These are phyloP conservation scores for Dryococelus australis DNA, from an alignment of 2,888 invertebrate genomes.

Conservation along the genomic window DNA sequence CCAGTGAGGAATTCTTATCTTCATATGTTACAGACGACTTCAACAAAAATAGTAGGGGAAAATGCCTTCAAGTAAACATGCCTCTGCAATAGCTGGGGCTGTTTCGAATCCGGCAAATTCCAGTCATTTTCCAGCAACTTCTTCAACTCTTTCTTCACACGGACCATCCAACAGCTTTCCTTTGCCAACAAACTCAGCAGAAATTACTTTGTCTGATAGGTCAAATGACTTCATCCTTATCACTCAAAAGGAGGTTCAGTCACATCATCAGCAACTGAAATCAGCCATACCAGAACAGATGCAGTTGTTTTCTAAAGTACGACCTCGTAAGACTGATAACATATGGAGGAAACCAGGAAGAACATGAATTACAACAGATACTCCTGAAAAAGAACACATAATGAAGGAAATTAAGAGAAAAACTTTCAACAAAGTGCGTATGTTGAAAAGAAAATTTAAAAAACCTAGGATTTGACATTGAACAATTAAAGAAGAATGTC, in stretches of 20 bases:
- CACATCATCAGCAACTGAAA: constrained; percentile 25
- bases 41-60: not conserved
- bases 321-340: not conserved
- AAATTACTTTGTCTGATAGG: not conserved
- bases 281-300: not conserved
- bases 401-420: not conserved
- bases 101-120: not conserved
- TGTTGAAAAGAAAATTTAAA: not conserved
- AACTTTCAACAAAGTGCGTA: not conserved
- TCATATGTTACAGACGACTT: not conserved
- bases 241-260: not conserved
- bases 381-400: constrained; percentile 30
- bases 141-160: not conserved
- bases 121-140: not conserved
- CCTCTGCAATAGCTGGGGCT: not conserved
- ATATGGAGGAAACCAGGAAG: constrained; percentile 23
- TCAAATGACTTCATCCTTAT: not conserved
- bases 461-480: not conserved
- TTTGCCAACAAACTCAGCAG: constrained; percentile 19
- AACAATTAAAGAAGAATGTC: not conserved
- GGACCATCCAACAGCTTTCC: too few relatives aligned
- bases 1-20: not conserved
- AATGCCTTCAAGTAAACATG: not conserved
- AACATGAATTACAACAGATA: constrained; percentile 24
- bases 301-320: constrained; percentile 26